These are phyloP conservation scores for Eciton burchellii DNA, from an alignment of 1,140 invertebrate species.

Conservation along the genomic window DNA sequence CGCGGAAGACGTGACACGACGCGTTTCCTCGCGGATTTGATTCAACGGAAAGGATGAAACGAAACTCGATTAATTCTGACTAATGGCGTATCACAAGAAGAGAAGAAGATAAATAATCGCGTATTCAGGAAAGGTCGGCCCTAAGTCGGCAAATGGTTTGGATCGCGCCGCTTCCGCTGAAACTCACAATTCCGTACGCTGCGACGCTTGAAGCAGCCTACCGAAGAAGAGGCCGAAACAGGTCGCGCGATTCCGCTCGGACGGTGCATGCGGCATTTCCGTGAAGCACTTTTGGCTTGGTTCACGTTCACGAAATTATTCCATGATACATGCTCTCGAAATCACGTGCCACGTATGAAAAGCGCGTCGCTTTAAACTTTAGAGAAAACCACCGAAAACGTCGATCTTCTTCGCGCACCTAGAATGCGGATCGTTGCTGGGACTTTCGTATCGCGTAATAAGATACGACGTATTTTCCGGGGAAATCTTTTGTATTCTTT, in stretches of 20 bases:
- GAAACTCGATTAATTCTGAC: slow-evolving; percentile 65
- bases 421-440: neutral
- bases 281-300: neutral
- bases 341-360: no score
- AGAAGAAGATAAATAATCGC: slow-evolving; percentile 68
- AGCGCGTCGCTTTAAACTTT: no score
- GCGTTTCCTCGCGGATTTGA: slow-evolving; percentile 29
- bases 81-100: slow-evolving; percentile 48
- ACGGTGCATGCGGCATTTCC: neutral
- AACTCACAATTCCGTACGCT: neutral
- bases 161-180: slow-evolving; percentile 25
- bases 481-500: neutral
- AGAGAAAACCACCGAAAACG: neutral
- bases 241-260: slow-evolving; percentile 6
- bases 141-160: slow-evolving; percentile 6
- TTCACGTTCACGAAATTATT: neutral
- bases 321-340: neutral
- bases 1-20: slow-evolving; percentile 1
- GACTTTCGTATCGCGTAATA: neutral
- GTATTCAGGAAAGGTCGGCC: slow-evolving; percentile 58
- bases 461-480: slow-evolving; percentile 12
- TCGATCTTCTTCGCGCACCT: neutral
- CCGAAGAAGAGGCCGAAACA: slow-evolving; percentile 2
- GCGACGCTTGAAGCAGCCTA: neutral
- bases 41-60: slow-evolving; percentile 25